Evolutionary conservation across 2,797 vertebrate species (phyloP), one percentile per base, ranked within the genome.

Genomic region (Neopelma chrysocephalum): DNA sequence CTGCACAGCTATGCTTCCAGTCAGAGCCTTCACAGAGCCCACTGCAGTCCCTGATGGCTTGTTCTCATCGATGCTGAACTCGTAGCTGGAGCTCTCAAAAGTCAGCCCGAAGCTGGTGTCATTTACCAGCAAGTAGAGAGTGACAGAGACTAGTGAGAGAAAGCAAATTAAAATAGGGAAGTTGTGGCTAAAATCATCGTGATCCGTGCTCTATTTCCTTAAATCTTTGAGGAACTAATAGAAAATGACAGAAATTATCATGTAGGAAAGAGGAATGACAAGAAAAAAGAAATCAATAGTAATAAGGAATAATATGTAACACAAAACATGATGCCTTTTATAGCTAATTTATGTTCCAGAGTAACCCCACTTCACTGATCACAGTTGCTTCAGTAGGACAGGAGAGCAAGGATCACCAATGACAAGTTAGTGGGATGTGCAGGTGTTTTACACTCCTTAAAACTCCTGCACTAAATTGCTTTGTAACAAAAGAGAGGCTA

Each of bases 31-130:
- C 70, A 98, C 98, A 12, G 9, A 9, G 9, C 98, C 98, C 71
- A 98, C 97, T 3, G 7, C 6, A 17, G 73, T 88, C 34, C 89
- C 79, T 53, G 64, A 3, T 1, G 48, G 90, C 70, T 96, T 36
- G 7, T 97, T 95, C 88, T 99, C 98, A 14, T 62, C 58, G 3
- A 98, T 19, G 40, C 93, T 97, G 96, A 98, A 99, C 93, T 96
- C 96, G 36, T 98, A 98, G 91, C 89, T 97, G 92, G 97, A 87
- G 45, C 48, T 98, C 23, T 79, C 48, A 38, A 98, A 98, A 43
- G 26, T 75, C 89, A 98, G 83, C 13, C 54, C 58, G 3, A 98
- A 98, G 9, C 45, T 82, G 42, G 91, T 70, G 53, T 95, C 95
- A 16, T 66, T 66, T 2, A 83, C 57, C 96, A 94, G 90, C 93